These are phyloP conservation scores for Lates calcarifer DNA, from an alignment of 2,113 vertebrate species.

Conservation along the genomic window DNA sequence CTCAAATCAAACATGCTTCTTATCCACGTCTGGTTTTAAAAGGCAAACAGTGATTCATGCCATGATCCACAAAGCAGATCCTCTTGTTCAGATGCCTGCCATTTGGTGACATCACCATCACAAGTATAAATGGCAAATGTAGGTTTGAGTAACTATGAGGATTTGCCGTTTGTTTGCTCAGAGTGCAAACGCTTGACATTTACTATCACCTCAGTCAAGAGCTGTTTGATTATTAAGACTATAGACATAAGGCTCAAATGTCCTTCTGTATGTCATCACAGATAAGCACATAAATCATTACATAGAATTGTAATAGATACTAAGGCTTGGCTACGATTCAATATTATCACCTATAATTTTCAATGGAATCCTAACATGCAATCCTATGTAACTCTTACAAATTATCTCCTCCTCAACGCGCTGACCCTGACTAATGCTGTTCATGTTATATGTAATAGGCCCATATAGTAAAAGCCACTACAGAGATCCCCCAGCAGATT, in stretches of 20 bases:
- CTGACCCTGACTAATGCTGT: background rate
- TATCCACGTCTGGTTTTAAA: slow-evolving; percentile 13
- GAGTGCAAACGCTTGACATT: slow-evolving; percentile 19
- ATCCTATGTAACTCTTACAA: background rate
- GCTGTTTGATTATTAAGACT: background rate
- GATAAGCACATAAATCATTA: background rate
- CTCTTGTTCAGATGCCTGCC: background rate
- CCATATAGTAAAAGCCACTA: background rate
- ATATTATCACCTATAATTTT: background rate
- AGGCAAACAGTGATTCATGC: slow-evolving; percentile 17
- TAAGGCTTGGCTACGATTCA: background rate
- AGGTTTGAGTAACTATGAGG: background rate
- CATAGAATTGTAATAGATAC: background rate
- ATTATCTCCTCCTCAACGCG: too few species aligned
- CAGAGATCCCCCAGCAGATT: background rate
- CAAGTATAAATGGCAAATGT: slow-evolving; percentile 14
- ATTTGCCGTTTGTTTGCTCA: background rate
- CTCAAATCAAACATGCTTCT: slow-evolving; percentile 4
- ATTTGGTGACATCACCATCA: slow-evolving; percentile 10
- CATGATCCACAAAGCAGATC: background rate
- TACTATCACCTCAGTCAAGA: background rate
- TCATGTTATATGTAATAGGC: background rate
- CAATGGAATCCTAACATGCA: background rate
- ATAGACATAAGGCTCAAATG: background rate
- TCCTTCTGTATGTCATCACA: background rate